Evolutionary conservation across 2,113 vertebrate species (phyloP), one percentile per base, ranked within the genome.

Genomic region (Pitta sordida): DNA sequence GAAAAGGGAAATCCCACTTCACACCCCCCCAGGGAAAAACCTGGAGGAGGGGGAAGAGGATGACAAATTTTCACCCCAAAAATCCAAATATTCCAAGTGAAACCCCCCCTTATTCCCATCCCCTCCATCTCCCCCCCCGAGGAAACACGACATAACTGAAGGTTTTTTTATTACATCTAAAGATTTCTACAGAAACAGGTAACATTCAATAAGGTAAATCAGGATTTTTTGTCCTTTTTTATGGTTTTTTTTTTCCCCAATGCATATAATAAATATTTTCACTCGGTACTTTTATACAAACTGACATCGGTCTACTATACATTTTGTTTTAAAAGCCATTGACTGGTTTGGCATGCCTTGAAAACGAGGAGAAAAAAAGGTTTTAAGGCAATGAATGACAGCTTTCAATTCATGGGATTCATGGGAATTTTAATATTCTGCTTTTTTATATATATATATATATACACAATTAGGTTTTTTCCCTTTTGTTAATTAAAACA

Each of bases 131-230:
- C 2, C 2, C 5, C 11, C 51, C 19, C n/a, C n/a, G 69, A 97
- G 94, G 97, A 94, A 95, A 97, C 95, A 97, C 97, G 96, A 96
- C 39, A n/a, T 98, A 98, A 98, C 98, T 98, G 98, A 98, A 98
- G 98, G 98, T 97, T 97, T 97, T n/a, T 99, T 99, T 99, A 99
- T 99, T 99, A 99, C 99, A 99, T 98, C 99, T 99, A 99, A 99
- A 99, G 98, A 98, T 98, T 98, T 99, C 99, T 99, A 99, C 99
- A 99, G 98, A 98, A 99, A 99, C 99, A 99, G 97, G 98, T 98
- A 99, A 99, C 99, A 99, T 99, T 99, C 99, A 99, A 98, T 98
- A 99, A n/a, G 97, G 98, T 99, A 99, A 99, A 99, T 98, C 99
- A 98, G 60, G 11, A n/a, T n/a, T n/a, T n/a, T 56, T 15, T 19